A percentile compares a stretch with the other conserved stretches of the same genome.
Conservation (phyloP, 2,113 vertebrate genomes). For the Dermatemys mawii region DNA sequence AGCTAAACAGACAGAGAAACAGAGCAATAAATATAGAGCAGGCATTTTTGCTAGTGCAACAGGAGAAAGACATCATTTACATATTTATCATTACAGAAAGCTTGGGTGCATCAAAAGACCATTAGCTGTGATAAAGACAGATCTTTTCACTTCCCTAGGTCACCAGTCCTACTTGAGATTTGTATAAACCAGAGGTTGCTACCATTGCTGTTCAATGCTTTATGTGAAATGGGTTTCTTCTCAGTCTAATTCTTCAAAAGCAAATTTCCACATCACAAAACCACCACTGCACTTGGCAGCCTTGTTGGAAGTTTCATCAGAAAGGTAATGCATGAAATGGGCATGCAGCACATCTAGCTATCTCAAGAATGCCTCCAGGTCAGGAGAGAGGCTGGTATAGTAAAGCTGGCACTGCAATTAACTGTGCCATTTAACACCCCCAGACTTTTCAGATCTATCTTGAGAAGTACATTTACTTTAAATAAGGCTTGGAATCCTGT, state of each 20-base stretch:
- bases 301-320: background rate
- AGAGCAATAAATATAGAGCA: background rate
- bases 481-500: background rate
- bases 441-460: background rate
- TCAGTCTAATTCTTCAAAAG: background rate
- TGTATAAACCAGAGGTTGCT: background rate
- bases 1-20: background rate
- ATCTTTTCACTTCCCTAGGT: background rate
- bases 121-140: slow-evolving; percentile 27
- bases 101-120: background rate
- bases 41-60: background rate
- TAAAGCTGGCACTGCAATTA: background rate
- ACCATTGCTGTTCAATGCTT: background rate
- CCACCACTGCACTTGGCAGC: background rate
- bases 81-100: background rate
- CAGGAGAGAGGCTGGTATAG: background rate
- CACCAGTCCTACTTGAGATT: slow-evolving; percentile 29
- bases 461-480: background rate
- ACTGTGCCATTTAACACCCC: background rate
- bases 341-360: background rate
- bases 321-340: background rate
- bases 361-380: background rate
- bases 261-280: background rate
- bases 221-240: background rate
- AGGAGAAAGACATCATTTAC: background rate